Conservation (phyloP, 2,888 invertebrate species). For the Trachelus stipa region DNA sequence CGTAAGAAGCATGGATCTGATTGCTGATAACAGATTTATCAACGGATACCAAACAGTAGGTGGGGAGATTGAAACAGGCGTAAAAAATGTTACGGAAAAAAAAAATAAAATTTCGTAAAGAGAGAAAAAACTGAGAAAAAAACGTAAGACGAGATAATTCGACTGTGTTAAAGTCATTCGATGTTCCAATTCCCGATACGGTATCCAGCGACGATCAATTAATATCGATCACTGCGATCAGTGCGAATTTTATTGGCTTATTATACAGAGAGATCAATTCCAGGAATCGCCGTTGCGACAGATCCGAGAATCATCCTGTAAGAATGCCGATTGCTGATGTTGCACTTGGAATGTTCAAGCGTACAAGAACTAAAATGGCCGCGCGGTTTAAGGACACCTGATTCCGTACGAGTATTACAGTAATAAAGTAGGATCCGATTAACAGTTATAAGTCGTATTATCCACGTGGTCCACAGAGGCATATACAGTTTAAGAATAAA, state of each 20-base stretch:
- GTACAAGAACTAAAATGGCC: neutral
- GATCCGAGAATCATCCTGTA: slow-evolving; percentile 36
- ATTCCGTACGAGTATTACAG: neutral
- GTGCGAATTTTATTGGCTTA: neutral
- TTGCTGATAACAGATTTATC: too few species aligned
- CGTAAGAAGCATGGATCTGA: too few species aligned
- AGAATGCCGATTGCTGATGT: slow-evolving; percentile 28
- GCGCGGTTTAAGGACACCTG: neutral
- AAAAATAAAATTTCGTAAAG: too few species aligned
- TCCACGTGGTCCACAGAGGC: neutral
- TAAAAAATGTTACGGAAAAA: too few species aligned
- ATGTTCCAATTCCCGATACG: too few species aligned
- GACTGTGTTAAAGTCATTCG: too few species aligned
- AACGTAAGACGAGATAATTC: too few species aligned
- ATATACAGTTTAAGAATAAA: neutral
- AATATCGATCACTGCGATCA: neutral
- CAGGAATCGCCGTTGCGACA: neutral
- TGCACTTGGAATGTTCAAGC: neutral
- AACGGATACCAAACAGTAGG: too few species aligned
- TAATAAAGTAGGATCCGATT: neutral
- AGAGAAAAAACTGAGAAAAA: too few species aligned
- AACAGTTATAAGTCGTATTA: neutral
- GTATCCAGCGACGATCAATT: neutral
- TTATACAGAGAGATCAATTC: neutral
- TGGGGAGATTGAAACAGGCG: too few species aligned